These are phyloP conservation scores for Larimichthys crocea DNA, from an alignment of 2,113 vertebrate genomes.

Conservation along the genomic window DNA sequence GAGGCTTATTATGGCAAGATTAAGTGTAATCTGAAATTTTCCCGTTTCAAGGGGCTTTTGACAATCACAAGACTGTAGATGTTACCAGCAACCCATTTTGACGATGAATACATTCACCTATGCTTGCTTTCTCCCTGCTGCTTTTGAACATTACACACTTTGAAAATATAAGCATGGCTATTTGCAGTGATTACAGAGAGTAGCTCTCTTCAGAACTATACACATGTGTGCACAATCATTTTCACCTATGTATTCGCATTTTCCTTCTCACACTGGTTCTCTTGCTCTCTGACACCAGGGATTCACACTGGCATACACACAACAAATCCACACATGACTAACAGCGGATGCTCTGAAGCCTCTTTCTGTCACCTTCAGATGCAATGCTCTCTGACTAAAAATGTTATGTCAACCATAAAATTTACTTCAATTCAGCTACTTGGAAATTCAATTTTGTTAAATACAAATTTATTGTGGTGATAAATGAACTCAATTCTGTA, in stretches of 20 bases:
- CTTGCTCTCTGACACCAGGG: not conserved
- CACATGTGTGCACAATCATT: not conserved
- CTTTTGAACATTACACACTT: not conserved
- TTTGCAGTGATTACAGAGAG: not conserved
- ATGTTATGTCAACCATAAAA: conserved; percentile 74
- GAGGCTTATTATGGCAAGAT: conserved; percentile 60
- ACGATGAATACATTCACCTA: not conserved
- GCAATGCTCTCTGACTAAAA: conserved; percentile 40
- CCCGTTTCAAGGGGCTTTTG: conserved; percentile 52
- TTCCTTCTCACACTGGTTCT: not conserved
- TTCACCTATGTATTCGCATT: not conserved
- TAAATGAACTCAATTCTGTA: conserved; percentile 26
- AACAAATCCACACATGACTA: conserved; percentile 3
- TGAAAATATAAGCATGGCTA: not conserved
- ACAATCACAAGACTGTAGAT: conserved; percentile 37
- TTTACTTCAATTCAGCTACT: conserved; percentile 63
- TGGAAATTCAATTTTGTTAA: conserved; percentile 47
- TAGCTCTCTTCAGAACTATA: not conserved
- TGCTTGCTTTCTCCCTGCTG: not conserved
- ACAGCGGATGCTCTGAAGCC: conserved; percentile 5
- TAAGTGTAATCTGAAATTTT: conserved; percentile 65
- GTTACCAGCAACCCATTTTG: conserved; percentile 5
- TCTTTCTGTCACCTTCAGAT: conserved; percentile 37
- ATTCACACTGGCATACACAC: conserved; percentile 1
- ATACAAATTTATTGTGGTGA: conserved; percentile 37